phyloP scores from a whole-genome alignment of 2,888 invertebrate species.

The Nebria brevicollis region DNA sequence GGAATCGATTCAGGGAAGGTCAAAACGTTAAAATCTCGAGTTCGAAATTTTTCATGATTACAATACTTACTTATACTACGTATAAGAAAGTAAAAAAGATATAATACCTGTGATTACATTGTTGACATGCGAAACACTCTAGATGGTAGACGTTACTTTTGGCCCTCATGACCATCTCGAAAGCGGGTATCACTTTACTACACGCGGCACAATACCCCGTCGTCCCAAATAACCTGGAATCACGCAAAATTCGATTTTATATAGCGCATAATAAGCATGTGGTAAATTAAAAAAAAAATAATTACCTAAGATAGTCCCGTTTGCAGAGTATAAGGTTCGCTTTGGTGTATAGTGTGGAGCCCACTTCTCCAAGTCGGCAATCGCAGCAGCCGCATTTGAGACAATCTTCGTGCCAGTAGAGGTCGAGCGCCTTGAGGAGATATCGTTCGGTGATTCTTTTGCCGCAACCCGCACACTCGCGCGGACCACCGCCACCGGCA shows the following conservation, averaged over 20 bases:
- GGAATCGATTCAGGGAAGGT: too few relatives aligned
- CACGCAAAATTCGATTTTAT: slow-evolving; percentile 30
- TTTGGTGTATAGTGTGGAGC: slow-evolving; percentile 89
- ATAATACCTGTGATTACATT: slow-evolving; percentile 88
- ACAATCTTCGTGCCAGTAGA: slow-evolving; percentile 95
- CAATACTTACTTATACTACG: too few relatives aligned
- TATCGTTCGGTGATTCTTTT: slow-evolving; percentile 86
- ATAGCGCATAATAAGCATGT: neutral
- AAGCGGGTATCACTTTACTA: slow-evolving; percentile 92
- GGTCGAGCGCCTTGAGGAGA: slow-evolving; percentile 85
- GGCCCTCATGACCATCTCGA: slow-evolving; percentile 96
- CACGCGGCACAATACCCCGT: slow-evolving; percentile 93
- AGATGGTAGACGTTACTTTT: slow-evolving; percentile 92
- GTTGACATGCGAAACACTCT: slow-evolving; percentile 94
- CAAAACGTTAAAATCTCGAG: too few relatives aligned
- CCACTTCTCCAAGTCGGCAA: slow-evolving; percentile 92
- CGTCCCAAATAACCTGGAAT: slow-evolving; percentile 84
- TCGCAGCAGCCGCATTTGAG: slow-evolving; percentile 93
- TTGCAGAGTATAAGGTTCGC: slow-evolving; percentile 92
- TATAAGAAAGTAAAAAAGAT: neutral
- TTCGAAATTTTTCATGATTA: too few relatives aligned
- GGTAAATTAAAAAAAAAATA: slow-evolving; percentile 7
- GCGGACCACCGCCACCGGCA: slow-evolving; percentile 58
- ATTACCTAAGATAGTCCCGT: slow-evolving; percentile 89
- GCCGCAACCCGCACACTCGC: slow-evolving; percentile 86